A percentile compares a stretch with the other conserved stretches of the same genome.
phyloP scores from a whole-genome alignment of 2,797 vertebrate species.

The Coluber constrictor region DNA sequence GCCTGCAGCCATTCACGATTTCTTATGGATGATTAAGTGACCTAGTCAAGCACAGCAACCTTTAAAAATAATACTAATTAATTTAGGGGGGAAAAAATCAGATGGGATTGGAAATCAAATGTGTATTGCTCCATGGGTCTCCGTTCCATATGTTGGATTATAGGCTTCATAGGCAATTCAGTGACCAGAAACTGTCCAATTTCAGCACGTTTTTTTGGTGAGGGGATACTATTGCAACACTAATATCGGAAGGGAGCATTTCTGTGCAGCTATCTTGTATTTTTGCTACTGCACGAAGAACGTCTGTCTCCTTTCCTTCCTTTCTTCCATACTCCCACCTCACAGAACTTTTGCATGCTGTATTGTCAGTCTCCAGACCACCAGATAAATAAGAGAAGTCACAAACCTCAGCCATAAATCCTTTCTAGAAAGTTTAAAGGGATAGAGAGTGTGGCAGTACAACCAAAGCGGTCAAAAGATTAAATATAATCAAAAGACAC shows the following conservation, averaged over 20 bases:
- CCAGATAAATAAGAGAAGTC: background rate
- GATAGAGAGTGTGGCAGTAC: background rate
- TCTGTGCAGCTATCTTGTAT: background rate
- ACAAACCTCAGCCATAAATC: background rate
- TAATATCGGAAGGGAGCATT: background rate
- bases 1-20: background rate
- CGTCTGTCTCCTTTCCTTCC: background rate
- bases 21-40: background rate
- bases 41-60: background rate
- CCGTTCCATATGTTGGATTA: background rate
- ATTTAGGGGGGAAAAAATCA: background rate
- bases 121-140: background rate
- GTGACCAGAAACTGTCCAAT: no score
- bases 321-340: background rate
- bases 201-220: background rate
- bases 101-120: background rate
- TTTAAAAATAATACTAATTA: background rate
- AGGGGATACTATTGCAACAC: background rate
- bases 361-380: background rate
- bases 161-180: background rate
- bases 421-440: background rate
- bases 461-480: background rate
- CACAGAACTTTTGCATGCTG: background rate
- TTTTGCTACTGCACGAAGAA: background rate
- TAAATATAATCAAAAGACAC: background rate